Base-by-base conservation (phyloP, 1,140 invertebrate species). In the Cryptotermes secundus region DNA sequence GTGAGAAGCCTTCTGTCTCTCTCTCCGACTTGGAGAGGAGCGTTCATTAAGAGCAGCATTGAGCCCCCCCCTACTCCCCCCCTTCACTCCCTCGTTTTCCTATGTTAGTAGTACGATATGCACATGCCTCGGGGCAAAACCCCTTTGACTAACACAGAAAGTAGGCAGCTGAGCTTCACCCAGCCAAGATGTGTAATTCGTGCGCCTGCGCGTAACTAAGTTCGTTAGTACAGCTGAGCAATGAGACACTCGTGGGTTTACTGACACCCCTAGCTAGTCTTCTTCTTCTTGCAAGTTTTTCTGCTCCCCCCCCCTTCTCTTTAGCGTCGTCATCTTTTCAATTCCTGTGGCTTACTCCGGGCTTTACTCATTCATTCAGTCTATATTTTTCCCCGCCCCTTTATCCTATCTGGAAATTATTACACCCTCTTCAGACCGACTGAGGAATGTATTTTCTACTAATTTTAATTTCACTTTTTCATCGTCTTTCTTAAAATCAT, bases 301-400 rank as follows among this genome's bases (percentile, higher is more conserved):
- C 59, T 14, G 16, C 59, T 16, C 59, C 14, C 4, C n/a, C 59
- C 16, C 9, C n/a, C 59, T 72, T 31, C 59, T 31, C 59, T 72
- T n/a, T n/a, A 72, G n/a, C 59, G 7, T 72, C 59, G 16, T 72
- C 59, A 31, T 72, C 59, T 72, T 72, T 72, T 72, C 59, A 72
- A 26, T 72, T 72, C 4, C 59, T 72, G 26, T 72, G 14, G 6
- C 26, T 72, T 72, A n/a, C 59, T 72, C 26, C 16, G 31, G 26
- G 14, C 26, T 72, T 72, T 72, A 72, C 59, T 72, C 59, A 72
- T 72, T 72, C 59, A 72, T 72, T 72, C 59, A 72, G 26, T 72
- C 59, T 72, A 12, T 31, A n/a, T 26, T 9, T 9, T 31, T 31
- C n/a, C 59, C 59, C n/a, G 31, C n/a, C 59, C 59, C n/a, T 26